Evolutionary conservation across 1,140 invertebrate genomes (phyloP), one percentile per base, ranked within the genome.

Genomic region (Drosophila fuyamai): DNA sequence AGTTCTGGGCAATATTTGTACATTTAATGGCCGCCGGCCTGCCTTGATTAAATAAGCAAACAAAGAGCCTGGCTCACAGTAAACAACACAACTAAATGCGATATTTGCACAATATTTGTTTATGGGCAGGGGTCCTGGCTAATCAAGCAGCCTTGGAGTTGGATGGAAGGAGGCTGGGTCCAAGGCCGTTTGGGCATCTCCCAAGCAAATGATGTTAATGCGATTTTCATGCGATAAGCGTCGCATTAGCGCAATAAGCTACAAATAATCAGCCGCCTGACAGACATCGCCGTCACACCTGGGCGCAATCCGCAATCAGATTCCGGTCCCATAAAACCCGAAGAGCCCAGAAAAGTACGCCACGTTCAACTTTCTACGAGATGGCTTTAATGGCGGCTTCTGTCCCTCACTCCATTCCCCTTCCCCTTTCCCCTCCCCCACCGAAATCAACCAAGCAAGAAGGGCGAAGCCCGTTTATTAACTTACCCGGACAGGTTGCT

Each of bases 141-240:
- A 73, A 61, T 73, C 70, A 73, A 73, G 73, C 41, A 73, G 12
- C 35, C 47, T 50, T 56, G 41, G 16, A 16, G 13, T 18, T 38
- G 47, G 23, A 0, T 32, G 10, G 36, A 10, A 1, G 27, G n/a
- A 5, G 43, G 53, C 35, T 32, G 47, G 29, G 41, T n/a, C 62
- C 27, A 40, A 58, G 63, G 41, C 13, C 55, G 40, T 16, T 23
- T n/a, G 4, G 32, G 36, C 40, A 12, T 43, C 9, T 59, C 43
- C n/a, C 68, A 18, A 18, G 3, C 51, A 57, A 68, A 76, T 48
- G 48, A 41, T 72, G 66, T 66, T 86, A 86, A 83, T 74, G 83
- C 84, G 76, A 88, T 88, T 88, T 83, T 80, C 72, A 73, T 77
- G 83, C 71, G 83, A 86, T 88, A 88, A 86, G 71, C 83, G 58